Conservation (phyloP, 2,888 invertebrate species). For the Orthosia gracilis region DNA sequence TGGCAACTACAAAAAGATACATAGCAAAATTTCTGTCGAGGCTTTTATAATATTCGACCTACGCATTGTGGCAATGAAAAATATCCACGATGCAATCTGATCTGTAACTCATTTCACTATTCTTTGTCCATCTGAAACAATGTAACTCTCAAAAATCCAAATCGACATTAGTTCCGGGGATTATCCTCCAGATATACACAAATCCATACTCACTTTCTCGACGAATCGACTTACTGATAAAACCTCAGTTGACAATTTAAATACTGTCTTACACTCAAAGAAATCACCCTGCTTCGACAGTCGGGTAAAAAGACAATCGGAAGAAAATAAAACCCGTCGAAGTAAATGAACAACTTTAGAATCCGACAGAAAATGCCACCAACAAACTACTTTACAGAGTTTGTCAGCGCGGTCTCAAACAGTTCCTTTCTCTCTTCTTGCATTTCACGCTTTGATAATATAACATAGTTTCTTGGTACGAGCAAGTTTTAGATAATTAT, state of each 20-base stretch:
- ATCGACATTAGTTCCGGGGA: not conserved
- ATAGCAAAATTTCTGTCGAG: no score
- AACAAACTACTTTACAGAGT: slow-evolving; percentile 1
- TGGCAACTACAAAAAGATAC: no score
- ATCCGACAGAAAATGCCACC: slow-evolving; percentile 1
- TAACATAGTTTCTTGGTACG: no score
- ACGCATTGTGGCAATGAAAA: no score
- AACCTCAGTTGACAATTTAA: not conserved
- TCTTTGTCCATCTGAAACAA: no score
- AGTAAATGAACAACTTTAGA: slow-evolving; percentile 2
- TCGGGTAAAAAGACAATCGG: not conserved
- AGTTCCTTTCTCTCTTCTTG: not conserved
- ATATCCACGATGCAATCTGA: no score
- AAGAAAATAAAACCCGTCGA: slow-evolving; percentile 7
- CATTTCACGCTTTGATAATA: not conserved
- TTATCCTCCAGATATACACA: not conserved
- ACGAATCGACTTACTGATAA: not conserved
- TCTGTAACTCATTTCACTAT: no score
- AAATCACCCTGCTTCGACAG: no score
- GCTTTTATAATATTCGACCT: no score
- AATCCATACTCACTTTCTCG: not conserved
- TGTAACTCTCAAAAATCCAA: accelerated
- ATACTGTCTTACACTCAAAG: not conserved
- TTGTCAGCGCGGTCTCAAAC: not conserved
- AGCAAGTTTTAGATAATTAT: no score